Conservation (phyloP, 2,797 vertebrate genomes). For the Heliangelus exortis region DNA sequence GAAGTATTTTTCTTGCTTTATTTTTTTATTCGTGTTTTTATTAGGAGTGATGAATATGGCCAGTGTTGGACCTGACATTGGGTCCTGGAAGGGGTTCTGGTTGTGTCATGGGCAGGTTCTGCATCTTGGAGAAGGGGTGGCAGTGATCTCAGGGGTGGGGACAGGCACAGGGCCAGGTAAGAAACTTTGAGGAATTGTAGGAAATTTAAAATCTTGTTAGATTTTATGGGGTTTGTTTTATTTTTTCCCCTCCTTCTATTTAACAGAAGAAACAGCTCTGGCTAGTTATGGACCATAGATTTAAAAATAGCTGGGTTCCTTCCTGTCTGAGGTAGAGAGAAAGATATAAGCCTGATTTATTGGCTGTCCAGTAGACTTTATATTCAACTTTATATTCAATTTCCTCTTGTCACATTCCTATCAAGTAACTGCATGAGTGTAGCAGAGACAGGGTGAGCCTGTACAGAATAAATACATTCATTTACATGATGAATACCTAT, state of each 20-base stretch:
- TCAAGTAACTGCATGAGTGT: constrained; percentile 66
- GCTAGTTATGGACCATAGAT: constrained; percentile 4
- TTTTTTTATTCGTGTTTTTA: not conserved
- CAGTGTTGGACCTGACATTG: not conserved
- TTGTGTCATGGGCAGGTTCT: not conserved
- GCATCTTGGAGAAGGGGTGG: not conserved
- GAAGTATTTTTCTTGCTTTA: not conserved
- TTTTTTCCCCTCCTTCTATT: not conserved
- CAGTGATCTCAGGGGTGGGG: fast-evolving
- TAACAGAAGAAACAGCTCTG: constrained; percentile 13
- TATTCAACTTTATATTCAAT: constrained; percentile 74
- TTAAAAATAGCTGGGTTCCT: constrained; percentile 71
- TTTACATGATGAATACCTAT: constrained; percentile 64
- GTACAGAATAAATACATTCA: constrained; percentile 66
- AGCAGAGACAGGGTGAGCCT: constrained; percentile 51
- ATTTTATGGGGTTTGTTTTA: not conserved
- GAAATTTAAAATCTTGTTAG: not conserved
- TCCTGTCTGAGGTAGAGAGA: constrained; percentile 72
- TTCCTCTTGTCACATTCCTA: constrained; percentile 74
- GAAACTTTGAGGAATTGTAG: not conserved
- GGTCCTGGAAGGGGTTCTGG: not conserved
- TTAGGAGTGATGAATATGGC: not conserved
- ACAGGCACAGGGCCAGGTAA: not conserved
- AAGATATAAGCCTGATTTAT: constrained; percentile 75
- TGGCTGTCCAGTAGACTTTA: constrained; percentile 69